Evolutionary conservation across 1,140 invertebrate genomes (phyloP).

Genomic region (Coelopa frigida): DNA sequence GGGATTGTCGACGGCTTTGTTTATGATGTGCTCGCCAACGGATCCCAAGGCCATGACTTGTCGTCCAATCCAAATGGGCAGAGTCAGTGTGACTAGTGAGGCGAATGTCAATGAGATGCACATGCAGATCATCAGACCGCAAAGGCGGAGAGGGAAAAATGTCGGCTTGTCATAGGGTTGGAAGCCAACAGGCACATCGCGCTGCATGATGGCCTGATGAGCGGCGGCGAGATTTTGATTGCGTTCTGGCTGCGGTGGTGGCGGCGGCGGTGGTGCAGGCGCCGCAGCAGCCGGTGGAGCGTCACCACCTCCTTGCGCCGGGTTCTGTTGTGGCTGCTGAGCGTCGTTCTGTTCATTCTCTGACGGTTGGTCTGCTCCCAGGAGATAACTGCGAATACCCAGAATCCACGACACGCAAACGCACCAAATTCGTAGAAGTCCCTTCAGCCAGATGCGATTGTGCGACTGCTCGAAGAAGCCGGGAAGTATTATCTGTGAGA

Average conservation of each 20-base stretch:
- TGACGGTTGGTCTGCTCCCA: conserved; percentile 52
- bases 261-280: conserved; percentile 42
- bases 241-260: conserved; percentile 35
- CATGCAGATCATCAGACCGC: conserved; percentile 70
- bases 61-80: conserved; percentile 83
- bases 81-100: conserved; percentile 50
- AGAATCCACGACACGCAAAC: conserved; percentile 74
- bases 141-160: conserved; percentile 72
- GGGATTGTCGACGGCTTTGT: conserved; percentile 5
- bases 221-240: conserved; percentile 61
- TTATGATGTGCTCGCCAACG: conserved; percentile 47
- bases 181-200: conserved; percentile 70
- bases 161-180: conserved; percentile 82
- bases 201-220: conserved; percentile 69
- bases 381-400: conserved; percentile 80
- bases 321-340: conserved; percentile 11
- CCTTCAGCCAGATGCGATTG: conserved; percentile 87
- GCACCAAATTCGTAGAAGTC: conserved; percentile 83
- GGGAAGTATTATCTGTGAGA: conserved; percentile 75
- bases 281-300: conserved; percentile 20
- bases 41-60: conserved; percentile 81
- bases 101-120: conserved; percentile 75
- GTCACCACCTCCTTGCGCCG: conserved; percentile 33
- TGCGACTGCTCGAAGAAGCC: conserved; percentile 94
- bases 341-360: conserved; percentile 38